Base-by-base conservation (phyloP, 2,888 invertebrate genomes). In the Zhuqinia jingwanae region DNA sequence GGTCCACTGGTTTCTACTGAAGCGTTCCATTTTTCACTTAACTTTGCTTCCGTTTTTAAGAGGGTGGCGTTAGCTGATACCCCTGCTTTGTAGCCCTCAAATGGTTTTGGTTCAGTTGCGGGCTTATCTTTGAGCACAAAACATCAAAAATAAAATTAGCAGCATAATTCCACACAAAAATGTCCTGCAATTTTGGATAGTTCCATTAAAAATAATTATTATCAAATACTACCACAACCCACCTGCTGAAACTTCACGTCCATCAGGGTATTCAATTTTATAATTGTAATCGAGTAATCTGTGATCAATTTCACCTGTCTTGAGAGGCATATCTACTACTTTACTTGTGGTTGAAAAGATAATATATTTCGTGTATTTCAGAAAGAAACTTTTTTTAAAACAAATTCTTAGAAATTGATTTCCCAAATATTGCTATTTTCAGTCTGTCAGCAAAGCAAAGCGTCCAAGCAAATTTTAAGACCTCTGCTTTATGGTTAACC, bases 181-280 rank as follows among this genome's bases (percentile, higher is more conserved):
- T 25, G 8, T 25, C 25, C 25, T 22, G 58, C 58, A 36, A 36
- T 36, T 36, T 36, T 36, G 3, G 5, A 36, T 6, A 17, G 53
- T 17, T 11, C 47, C 47, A 11, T 8, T 45, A 45, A 15, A 58
- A 58, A 58, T 58, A 17, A 6, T 58, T 17, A 58, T n/a, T 6
- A n/a, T 58, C 8, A 15, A 20, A 13, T 60, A 25, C 22, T 2
- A 60, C 3, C 11, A 3, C 1, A 25, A 25, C 25, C 20, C 3
- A 60, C 60, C 15, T 36, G 10, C 36, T 10, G 20, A 36, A 36
- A 36, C 8, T 68, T 20, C 68, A 5, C 13, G 10, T 27, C 76
- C 76, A 58, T 76, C 76, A 13, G 76, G 76, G 11, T 58, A 36
- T 30, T 76, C 76, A 22, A 76, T 50, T 76, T 76, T 76, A 20